phyloP scores from a whole-genome alignment of 1,140 invertebrate species.

The Aphidius gifuensis region DNA sequence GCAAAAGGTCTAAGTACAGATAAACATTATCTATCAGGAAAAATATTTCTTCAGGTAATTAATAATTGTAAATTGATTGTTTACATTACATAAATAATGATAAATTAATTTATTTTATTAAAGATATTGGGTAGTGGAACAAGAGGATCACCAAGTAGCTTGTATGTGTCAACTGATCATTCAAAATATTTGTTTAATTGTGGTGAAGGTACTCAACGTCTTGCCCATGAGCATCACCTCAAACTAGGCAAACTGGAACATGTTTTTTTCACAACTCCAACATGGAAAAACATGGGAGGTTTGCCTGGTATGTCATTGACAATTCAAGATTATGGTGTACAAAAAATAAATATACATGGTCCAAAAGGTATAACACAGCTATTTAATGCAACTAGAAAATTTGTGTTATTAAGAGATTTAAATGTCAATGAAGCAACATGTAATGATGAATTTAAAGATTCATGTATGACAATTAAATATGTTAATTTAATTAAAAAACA shows the following conservation, averaged over 20 bases:
- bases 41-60: no score
- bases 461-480: constrained; percentile 69
- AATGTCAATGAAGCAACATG: constrained; percentile 60
- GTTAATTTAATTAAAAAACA: constrained; percentile 53
- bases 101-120: no score
- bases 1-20: no score
- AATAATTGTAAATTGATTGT: no score
- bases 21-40: no score
- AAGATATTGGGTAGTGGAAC: constrained; percentile 56
- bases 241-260: constrained; percentile 78
- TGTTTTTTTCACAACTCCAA: constrained; percentile 81
- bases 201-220: constrained; percentile 84
- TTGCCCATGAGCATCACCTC: constrained; percentile 83
- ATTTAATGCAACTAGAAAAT: constrained; percentile 67
- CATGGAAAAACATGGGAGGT: constrained; percentile 82
- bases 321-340: constrained; percentile 79
- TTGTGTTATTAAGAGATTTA: constrained; percentile 71
- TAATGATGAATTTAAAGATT: constrained; percentile 61
- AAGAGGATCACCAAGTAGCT: constrained; percentile 65
- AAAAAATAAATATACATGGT: constrained; percentile 78
- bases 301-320: constrained; percentile 79
- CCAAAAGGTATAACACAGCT: constrained; percentile 69
- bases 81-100: no score
- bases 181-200: constrained; percentile 89
- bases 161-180: constrained; percentile 79